Base-by-base conservation (phyloP, 1,140 invertebrate genomes). In the Nasonia vitripennis region DNA sequence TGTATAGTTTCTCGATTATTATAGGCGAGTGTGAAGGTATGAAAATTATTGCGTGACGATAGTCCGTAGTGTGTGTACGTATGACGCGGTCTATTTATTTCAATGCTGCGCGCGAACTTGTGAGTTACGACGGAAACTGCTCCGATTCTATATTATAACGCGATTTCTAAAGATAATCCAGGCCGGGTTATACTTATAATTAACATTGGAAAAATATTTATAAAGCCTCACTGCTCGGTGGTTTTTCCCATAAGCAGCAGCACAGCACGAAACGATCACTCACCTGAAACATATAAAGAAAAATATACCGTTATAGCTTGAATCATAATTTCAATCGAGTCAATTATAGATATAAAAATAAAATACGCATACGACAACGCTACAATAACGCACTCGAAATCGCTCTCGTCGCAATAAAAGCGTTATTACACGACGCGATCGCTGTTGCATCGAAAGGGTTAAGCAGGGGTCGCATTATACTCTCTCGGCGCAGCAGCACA, bases 211-310 rank as follows among this genome's bases (percentile, higher is more conserved):
- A 62, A 62, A 20, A 7, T 62, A 20, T 62, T 55, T 12, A 17
- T 17, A 20, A 62, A 62, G 20, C 20, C 55, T 62, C 17, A 62
- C 55, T n/a, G 55, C 17, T 55, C 12, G 51, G 14, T 51, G 11
- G 10, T 17, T 51, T 14, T 51, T 51, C 2, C 48, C 1, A 17
- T 51, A 5, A 12, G 23, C 27, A 41, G 23, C 27, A 41, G 9
- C 20, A 80, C 41, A 45, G 9, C 41, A 67, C 20, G 31, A 51
- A 37, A 71, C 20, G n/a, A 55, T 20, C 9, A 81, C 81, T 31
- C 31, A 83, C 81, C 81, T 83, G 81, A 0, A 83, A 77, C 51
- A 83, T 23, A 37, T 23, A 37, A 77, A 83, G 20, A 37, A 48
- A 77, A 48, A 62, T 14, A 9, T 45, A 45, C 34, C 23, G 2